Conservation (phyloP, 2,797 vertebrate species). For the Muscicapa comitata region DNA sequence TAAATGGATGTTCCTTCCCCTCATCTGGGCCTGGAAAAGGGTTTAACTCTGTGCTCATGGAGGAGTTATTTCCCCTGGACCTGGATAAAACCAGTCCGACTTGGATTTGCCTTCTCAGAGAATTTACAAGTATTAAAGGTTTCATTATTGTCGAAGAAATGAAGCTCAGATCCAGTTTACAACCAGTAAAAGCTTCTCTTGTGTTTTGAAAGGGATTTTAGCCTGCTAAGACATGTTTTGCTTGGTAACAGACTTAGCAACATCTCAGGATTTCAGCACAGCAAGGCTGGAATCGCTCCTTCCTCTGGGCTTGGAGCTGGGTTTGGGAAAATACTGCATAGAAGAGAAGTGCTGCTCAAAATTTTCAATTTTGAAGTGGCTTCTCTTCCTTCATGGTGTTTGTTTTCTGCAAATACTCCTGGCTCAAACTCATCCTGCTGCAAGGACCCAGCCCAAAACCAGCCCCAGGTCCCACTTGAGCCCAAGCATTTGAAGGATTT, state of each 20-base stretch:
- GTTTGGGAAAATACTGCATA: not conserved
- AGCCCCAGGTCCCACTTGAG: not conserved
- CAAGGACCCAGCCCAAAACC: not conserved
- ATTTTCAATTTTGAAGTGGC: not conserved
- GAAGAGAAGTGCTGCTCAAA: not conserved
- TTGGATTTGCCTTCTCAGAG: not conserved
- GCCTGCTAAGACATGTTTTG: constrained; percentile 44
- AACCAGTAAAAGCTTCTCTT: not conserved
- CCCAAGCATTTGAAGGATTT: not conserved
- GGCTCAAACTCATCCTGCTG: not conserved
- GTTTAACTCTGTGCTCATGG: not conserved
- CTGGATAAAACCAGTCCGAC: not conserved
- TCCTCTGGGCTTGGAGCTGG: not conserved
- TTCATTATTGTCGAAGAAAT: not conserved
- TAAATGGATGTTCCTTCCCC: not conserved
- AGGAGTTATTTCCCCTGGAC: not conserved
- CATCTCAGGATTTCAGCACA: not conserved
- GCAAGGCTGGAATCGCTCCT: not conserved
- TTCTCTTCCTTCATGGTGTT: not conserved
- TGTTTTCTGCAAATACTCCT: not conserved
- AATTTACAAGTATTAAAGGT: not conserved
- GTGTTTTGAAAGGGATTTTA: constrained; percentile 17
- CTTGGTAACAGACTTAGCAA: constrained; percentile 59
- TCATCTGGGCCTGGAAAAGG: not conserved
- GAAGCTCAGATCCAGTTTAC: constrained; percentile 8